phyloP scores from a whole-genome alignment of 1,140 invertebrate species.

The Leptopilina clavipes region DNA sequence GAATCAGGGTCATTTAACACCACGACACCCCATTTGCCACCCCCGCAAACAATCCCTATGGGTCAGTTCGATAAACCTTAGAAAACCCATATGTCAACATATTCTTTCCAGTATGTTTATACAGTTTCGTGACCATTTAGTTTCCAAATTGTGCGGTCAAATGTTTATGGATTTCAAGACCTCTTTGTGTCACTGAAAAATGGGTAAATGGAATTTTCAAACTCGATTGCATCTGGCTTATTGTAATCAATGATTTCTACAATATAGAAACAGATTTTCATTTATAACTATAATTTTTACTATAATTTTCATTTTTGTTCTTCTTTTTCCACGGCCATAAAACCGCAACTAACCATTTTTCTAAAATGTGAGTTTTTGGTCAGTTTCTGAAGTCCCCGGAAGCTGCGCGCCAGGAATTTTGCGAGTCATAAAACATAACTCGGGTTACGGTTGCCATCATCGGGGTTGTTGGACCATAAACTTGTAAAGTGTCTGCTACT shows the following conservation, averaged over 20 bases:
- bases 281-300: too few species aligned
- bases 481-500: conserved; percentile 12
- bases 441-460: conserved; percentile 30
- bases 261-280: too few species aligned
- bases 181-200: too few species aligned
- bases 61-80: conserved; percentile 18
- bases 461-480: conserved; percentile 20
- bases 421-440: conserved; percentile 29
- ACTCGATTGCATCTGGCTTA: too few species aligned
- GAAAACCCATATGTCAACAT: conserved; percentile 34
- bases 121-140: background rate
- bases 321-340: background rate
- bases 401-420: background rate
- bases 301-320: too few species aligned
- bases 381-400: background rate
- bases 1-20: conserved; percentile 53
- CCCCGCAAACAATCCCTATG: conserved; percentile 47
- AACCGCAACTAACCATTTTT: conserved; percentile 16
- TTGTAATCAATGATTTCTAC: too few species aligned
- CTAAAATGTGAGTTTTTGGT: conserved; percentile 13
- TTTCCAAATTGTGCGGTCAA: background rate
- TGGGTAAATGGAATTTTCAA: too few species aligned
- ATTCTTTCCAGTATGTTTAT: background rate
- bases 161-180: background rate
- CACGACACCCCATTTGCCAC: conserved; percentile 54